Base-by-base conservation (phyloP, 2,888 invertebrate genomes). In the Panopea generosa region DNA sequence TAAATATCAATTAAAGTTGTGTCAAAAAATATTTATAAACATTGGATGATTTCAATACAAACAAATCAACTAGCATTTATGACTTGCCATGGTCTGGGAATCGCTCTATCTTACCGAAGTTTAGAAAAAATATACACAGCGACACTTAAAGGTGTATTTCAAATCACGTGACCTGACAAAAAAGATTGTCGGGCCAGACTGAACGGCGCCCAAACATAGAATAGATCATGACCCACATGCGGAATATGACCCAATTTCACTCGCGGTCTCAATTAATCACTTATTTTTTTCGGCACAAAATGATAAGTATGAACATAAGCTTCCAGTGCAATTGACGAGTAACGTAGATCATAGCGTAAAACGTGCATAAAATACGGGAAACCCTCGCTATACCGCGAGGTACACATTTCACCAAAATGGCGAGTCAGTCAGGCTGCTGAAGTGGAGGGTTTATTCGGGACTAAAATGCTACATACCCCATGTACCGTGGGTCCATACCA, bases 181-280 rank as follows among this genome's bases (percentile, higher is more conserved):
- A 74, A 70, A 65, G 53, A 56, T 55, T 71, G 71, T 68, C 68
- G 72, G 70, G 38, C 80, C 45, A 80, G 80, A 80, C 80, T 72
- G 61, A 52, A 33, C 66, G 80, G 80, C 80, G 80, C 80, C 80
- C 61, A 76, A 69, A 72, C 67, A 72, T 47, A 59, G 43, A 65
- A 61, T 26, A 57, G 53, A n/a, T 33, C 27, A 38, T 80, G 76
- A 72, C 76, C 75, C 80, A 80, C 62, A 80, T 80, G 80, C 50
- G 49, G 14, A 18, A 43, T 18, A 9, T 11, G 29, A 29, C 26
- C 56, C 6, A 38, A 56, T 69, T 61, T 69, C 29, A 49, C 50
- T 14, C 16, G 43, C 16, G 16, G 45, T 52, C 22, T 7, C 11
- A 26, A 16, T 16, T 18, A 18, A 14, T 1, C 24, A 16, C 20